phyloP scores from a whole-genome alignment of 2,888 invertebrate genomes.

The Xanthorhoe designata region DNA sequence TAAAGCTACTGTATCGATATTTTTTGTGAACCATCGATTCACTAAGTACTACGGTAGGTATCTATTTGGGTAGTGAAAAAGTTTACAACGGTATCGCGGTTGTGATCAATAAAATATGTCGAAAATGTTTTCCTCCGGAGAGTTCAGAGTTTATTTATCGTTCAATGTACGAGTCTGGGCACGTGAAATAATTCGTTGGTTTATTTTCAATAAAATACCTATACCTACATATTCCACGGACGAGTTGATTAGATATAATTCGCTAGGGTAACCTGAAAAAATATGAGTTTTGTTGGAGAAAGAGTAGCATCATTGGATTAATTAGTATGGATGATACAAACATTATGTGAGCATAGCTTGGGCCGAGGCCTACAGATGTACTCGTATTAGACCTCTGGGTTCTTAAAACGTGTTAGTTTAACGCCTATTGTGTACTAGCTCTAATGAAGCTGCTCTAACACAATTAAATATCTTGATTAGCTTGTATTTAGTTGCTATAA shows the following conservation, averaged over 20 bases:
- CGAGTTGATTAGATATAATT: not conserved
- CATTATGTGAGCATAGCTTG: too few species aligned
- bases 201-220: constrained; percentile 21
- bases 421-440: too few species aligned
- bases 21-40: too few species aligned
- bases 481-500: too few species aligned
- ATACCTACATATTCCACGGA: constrained; percentile 10
- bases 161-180: constrained; percentile 1
- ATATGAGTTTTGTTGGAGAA: constrained; percentile 3
- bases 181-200: constrained; percentile 14
- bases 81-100: constrained; percentile 8
- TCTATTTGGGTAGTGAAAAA: not conserved
- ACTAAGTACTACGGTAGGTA: not conserved
- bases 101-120: constrained; percentile 12
- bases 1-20: too few species aligned
- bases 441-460: too few species aligned
- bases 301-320: too few species aligned
- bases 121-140: constrained; percentile 19
- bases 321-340: too few species aligned
- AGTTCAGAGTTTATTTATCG: constrained; percentile 21
- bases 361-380: too few species aligned
- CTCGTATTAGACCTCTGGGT: too few species aligned
- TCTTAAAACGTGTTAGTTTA: too few species aligned
- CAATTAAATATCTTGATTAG: too few species aligned
- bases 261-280: constrained; percentile 2